Evolutionary conservation across 2,113 vertebrate species (phyloP), one percentile per base, ranked within the genome.

Genomic region (Gobiocypris rarus): DNA sequence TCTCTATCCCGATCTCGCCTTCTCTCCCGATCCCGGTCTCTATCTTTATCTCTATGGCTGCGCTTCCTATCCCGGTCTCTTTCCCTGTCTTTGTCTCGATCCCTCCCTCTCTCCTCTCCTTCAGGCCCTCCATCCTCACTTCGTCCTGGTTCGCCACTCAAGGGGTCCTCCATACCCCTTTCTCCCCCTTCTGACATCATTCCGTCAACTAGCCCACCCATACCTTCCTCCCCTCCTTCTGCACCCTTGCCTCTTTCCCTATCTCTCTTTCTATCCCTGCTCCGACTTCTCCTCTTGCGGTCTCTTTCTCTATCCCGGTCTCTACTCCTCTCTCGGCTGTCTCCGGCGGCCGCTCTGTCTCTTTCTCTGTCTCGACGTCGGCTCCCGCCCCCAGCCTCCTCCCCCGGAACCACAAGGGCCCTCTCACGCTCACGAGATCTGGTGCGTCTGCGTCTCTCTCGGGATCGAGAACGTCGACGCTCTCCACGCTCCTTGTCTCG

Each of bases 1-100:
- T 95, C 96, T 7, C 96, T 83, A 31, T 97, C 96, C 2, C 96
- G 81, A 9, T 97, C 96, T 1, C 94, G 81, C 56, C 93, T 89
- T 26, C 89, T 76, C 48, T 87, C 93, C 11, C 93, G 74, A 83
- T 94, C 93, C 59, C 93, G 86, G n/a, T 81, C 95, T 65, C 91
- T 93, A 88, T 87, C 95, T 90, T 84, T 96, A 5, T 93, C 93
- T 24, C 94, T 90, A 59, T 94, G 91, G 38, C 94, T 93, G 38
- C 92, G 86, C 22, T 94, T 93, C 13, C 93, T 83, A 22, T 96
- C 93, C 63, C 91, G 86, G 58, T 86, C 87, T 91, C 65, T 86
- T 83, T 96, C 96, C 31, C 91, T 93, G 34, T 59, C 93, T 89
- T 85, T 94, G 9, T 82, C 93, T 69, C 84, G 77, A 63, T 86